phyloP scores from a whole-genome alignment of 1,140 invertebrate genomes.

The Propsilocerus akamusi region DNA sequence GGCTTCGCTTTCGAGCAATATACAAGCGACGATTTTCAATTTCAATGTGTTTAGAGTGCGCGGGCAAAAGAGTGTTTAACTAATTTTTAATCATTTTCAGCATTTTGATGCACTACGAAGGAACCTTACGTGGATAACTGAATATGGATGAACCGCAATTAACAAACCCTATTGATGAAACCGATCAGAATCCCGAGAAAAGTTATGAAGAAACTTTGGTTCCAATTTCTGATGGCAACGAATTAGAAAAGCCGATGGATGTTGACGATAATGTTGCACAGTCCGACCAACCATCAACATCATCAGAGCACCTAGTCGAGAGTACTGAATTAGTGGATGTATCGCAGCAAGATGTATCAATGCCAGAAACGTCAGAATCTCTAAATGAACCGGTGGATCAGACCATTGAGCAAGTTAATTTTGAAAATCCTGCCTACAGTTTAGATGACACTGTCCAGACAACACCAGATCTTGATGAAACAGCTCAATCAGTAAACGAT shows the following conservation, averaged over 20 bases:
- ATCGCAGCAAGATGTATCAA: not conserved
- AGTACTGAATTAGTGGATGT: not conserved
- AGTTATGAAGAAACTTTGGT: not conserved
- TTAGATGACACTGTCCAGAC: too few species aligned
- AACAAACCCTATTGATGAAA: not conserved
- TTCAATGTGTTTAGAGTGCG: too few species aligned
- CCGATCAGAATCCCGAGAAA: not conserved
- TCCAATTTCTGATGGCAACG: not conserved
- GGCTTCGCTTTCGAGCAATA: too few species aligned
- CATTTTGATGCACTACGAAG: too few species aligned
- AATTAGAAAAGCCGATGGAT: not conserved
- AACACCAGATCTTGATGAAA: not conserved
- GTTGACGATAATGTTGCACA: not conserved
- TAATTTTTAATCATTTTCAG: too few species aligned
- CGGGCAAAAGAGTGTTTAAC: too few species aligned
- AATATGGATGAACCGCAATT: not conserved
- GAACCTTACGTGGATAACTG: too few species aligned
- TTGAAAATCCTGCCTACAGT: not conserved
- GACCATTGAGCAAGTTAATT: not conserved
- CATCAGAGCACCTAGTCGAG: not conserved
- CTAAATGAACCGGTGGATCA: not conserved
- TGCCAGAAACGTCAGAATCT: not conserved
- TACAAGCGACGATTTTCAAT: too few species aligned
- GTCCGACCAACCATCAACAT: not conserved
- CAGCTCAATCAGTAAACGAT: slow-evolving; percentile 1